phyloP scores from a whole-genome alignment of 2,113 vertebrate species.

The Oncorhynchus gorbuscha region DNA sequence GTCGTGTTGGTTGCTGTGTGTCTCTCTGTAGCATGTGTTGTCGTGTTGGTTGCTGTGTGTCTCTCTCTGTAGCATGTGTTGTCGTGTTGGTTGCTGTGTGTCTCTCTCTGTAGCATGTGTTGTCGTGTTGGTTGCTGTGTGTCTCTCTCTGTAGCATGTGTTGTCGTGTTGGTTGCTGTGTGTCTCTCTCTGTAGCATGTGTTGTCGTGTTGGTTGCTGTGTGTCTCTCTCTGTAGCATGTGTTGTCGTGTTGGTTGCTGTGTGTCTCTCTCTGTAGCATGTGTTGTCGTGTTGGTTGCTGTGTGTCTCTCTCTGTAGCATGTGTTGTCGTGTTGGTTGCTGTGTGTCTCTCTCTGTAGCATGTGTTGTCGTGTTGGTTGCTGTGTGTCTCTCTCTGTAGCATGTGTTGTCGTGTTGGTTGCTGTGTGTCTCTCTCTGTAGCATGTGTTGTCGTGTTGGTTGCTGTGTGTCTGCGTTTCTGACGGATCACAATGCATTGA shows the following conservation, averaged over 20 bases:
- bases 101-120: background rate
- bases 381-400: background rate
- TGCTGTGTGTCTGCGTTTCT: background rate
- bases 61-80: background rate
- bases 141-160: background rate
- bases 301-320: background rate
- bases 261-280: background rate
- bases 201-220: too few relatives aligned
- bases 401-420: too few relatives aligned
- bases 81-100: too few relatives aligned
- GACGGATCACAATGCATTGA: background rate
- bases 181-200: background rate
- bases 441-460: background rate
- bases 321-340: too few relatives aligned
- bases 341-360: background rate
- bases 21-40: too few relatives aligned
- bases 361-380: too few relatives aligned
- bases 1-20: background rate
- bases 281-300: too few relatives aligned
- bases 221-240: background rate
- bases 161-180: too few relatives aligned
- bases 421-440: too few relatives aligned
- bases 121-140: too few relatives aligned
- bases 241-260: too few relatives aligned
- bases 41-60: background rate